Percentiles rank a stretch among this genome's conserved stretches.
These are phyloP conservation scores for Philaethria dido DNA, from an alignment of 2,888 invertebrate genomes.

Conservation along the genomic window DNA sequence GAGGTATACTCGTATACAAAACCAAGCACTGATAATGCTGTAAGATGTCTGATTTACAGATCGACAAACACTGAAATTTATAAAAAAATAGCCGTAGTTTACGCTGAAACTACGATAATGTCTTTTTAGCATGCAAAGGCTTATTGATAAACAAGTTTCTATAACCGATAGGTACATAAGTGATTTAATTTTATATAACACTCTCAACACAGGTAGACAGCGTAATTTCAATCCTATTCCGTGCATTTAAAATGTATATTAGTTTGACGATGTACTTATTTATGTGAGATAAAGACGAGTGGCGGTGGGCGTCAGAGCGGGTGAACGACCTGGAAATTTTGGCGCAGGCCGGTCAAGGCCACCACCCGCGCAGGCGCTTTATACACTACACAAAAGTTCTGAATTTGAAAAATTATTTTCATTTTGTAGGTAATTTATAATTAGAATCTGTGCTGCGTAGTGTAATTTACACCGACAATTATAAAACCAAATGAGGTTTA, in stretches of 20 bases:
- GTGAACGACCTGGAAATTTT: conserved; percentile 82
- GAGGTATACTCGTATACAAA: background rate
- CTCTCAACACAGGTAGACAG: conserved; percentile 41
- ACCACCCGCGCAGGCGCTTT: conserved; percentile 64
- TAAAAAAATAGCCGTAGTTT: background rate
- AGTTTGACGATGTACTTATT: conserved; percentile 57
- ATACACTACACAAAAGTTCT: conserved; percentile 45
- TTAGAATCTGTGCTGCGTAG: background rate
- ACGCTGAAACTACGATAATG: conserved; percentile 36
- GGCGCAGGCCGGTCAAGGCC: conserved; percentile 84
- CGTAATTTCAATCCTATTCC: conserved; percentile 49
- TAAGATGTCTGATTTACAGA: background rate
- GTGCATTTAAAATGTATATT: conserved; percentile 53
- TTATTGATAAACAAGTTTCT: conserved; percentile 79
- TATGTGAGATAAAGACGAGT: conserved; percentile 76
- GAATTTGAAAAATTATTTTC: conserved; percentile 38
- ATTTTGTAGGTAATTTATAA: conserved; percentile 28
- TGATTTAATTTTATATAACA: conserved; percentile 71
- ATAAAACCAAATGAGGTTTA: background rate
- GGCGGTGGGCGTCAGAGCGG: conserved; percentile 76
- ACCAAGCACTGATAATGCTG: background rate
- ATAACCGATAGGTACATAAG: conserved; percentile 74
- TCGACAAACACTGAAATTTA: background rate
- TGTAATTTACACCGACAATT: background rate
- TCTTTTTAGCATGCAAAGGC: conserved; percentile 32